A percentile compares a stretch with the other conserved stretches of the same genome.
Conservation (phyloP, 1,140 invertebrate genomes). For the Lerema accius region DNA sequence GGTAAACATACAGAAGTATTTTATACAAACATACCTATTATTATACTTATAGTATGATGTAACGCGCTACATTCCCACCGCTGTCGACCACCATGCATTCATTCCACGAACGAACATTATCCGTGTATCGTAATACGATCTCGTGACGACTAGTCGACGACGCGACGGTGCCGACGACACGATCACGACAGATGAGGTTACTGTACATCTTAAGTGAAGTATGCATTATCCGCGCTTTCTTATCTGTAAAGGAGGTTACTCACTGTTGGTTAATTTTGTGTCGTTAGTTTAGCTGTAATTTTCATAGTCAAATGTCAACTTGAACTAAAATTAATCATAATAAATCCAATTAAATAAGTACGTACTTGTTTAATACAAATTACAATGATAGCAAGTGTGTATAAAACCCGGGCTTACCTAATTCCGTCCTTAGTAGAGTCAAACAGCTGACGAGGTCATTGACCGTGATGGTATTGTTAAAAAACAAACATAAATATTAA, state of each 20-base stretch:
- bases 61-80: constrained; percentile 3
- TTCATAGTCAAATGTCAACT: no score
- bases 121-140: constrained; percentile 19
- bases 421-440: constrained; percentile 58
- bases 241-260: no score
- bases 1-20: no score
- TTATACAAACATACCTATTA: no score
- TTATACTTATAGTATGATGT: no score
- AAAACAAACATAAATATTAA: constrained; percentile 36
- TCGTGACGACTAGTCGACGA: constrained; percentile 9
- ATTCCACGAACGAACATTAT: constrained; percentile 19
- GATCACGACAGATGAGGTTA: neutral
- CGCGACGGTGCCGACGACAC: no score
- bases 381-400: no score
- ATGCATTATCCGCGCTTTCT: constrained; percentile 5
- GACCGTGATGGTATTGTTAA: constrained; percentile 69
- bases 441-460: constrained; percentile 55
- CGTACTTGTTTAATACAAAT: no score
- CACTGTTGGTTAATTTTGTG: no score
- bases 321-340: neutral
- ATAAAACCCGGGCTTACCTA: no score
- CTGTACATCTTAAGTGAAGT: constrained; percentile 2
- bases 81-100: neutral
- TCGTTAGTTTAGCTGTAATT: no score
- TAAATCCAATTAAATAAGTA: no score